Conservation (phyloP, 2,888 invertebrate genomes). For the Meganola albula region DNA sequence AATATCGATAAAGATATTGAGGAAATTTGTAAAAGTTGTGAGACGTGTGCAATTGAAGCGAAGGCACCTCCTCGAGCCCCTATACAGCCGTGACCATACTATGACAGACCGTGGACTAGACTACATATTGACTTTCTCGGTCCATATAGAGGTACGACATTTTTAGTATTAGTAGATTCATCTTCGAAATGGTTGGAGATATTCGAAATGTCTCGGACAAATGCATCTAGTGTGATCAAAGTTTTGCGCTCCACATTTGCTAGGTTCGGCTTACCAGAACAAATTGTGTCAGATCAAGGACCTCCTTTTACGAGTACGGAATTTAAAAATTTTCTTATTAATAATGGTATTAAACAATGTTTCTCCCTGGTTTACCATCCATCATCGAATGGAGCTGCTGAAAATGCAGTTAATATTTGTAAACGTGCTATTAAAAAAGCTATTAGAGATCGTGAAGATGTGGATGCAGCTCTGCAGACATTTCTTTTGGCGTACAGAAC, state of each 20-base stretch:
- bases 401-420: neutral
- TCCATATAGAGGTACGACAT: conserved; percentile 13
- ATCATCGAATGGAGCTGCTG: neutral
- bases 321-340: conserved; percentile 7
- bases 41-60: conserved; percentile 9
- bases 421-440: too few species aligned
- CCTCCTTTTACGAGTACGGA: conserved; percentile 16
- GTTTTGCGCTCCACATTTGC: conserved; percentile 4
- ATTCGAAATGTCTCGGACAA: neutral
- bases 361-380: neutral
- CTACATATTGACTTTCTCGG: conserved; percentile 23
- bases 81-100: conserved; percentile 21
- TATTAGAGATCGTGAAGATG: too few species aligned
- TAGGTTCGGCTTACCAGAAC: conserved; percentile 13
- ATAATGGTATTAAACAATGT: neutral
- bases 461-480: too few species aligned
- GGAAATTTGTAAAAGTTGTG: conserved; percentile 8
- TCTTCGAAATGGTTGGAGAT: conserved; percentile 23
- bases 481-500: too few species aligned
- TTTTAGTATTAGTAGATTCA: conserved; percentile 17
- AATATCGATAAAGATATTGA: conserved; percentile 18
- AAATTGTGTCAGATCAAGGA: conserved; percentile 16
- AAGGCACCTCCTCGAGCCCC: conserved; percentile 8
- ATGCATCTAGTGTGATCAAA: neutral
- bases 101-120: conserved; percentile 15